Conservation (phyloP, 2,113 vertebrate genomes). For the Paralichthys olivaceus region DNA sequence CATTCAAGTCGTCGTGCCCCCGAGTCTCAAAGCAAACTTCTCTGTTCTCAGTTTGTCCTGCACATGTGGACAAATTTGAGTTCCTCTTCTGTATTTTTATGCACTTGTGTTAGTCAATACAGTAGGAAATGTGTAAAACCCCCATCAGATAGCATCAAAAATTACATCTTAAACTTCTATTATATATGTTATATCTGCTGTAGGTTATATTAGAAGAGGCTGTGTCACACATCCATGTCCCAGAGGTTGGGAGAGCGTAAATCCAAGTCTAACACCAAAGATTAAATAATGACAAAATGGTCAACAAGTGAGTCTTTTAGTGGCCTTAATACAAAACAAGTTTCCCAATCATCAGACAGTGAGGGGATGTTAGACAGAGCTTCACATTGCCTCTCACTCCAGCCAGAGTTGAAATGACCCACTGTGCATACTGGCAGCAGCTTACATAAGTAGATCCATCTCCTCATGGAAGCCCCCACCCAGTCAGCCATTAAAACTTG, state of each 20-base stretch:
- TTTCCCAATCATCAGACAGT: not conserved
- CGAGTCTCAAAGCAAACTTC: not conserved
- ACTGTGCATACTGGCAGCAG: constrained; percentile 3
- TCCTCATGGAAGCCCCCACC: constrained; percentile 35
- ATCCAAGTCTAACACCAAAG: too few relatives aligned
- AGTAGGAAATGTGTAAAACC: too few relatives aligned
- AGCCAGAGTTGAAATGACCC: constrained; percentile 29
- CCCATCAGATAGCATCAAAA: not conserved
- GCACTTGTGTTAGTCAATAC: too few relatives aligned
- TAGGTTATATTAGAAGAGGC: not conserved
- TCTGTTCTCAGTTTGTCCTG: not conserved
- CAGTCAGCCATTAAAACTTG: not conserved
- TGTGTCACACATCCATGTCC: not conserved
- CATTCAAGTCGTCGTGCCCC: constrained; percentile 2
- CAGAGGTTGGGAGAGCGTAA: too few relatives aligned
- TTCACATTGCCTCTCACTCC: not conserved
- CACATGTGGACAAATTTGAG: not conserved
- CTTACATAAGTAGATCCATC: constrained; percentile 50
- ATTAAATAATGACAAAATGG: too few relatives aligned
- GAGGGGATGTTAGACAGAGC: not conserved
- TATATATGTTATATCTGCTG: constrained; percentile 1
- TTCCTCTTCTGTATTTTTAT: not conserved
- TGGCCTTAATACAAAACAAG: too few relatives aligned
- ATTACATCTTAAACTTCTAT: constrained; percentile 5
- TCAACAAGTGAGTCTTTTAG: too few relatives aligned